Evolutionary conservation across 2,888 invertebrate genomes (phyloP).

Genomic region (Phorcus lineatus): DNA sequence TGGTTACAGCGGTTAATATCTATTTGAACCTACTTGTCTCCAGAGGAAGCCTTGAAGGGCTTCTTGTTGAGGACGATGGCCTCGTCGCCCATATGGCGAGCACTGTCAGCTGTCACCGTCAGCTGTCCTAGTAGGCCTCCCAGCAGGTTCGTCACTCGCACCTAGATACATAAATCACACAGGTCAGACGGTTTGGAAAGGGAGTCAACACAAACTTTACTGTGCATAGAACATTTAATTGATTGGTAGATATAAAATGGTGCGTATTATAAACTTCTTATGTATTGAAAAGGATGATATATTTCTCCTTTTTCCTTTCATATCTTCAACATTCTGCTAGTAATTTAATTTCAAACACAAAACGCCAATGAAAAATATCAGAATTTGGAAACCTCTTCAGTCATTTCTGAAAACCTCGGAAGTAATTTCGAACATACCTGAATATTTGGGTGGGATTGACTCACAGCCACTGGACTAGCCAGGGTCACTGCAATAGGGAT

Average conservation of each 20-base stretch:
- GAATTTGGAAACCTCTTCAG: too few species aligned
- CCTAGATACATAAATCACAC: slow-evolving; percentile 40
- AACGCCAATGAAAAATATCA: too few species aligned
- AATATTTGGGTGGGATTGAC: slow-evolving; percentile 84
- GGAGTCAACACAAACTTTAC: too few species aligned
- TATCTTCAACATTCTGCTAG: too few species aligned
- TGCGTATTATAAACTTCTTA: too few species aligned
- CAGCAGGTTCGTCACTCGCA: slow-evolving; percentile 76
- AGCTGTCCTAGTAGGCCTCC: slow-evolving; percentile 80
- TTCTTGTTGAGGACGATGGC: slow-evolving; percentile 84
- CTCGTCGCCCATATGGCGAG: slow-evolving; percentile 84
- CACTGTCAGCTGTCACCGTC: slow-evolving; percentile 85
- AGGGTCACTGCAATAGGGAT: slow-evolving; percentile 90
- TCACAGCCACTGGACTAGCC: slow-evolving; percentile 86
- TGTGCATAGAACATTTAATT: too few species aligned
- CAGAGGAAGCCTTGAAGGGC: slow-evolving; percentile 75
- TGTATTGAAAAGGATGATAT: too few species aligned
- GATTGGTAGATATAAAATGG: too few species aligned
- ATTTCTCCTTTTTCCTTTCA: too few species aligned
- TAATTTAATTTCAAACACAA: too few species aligned
- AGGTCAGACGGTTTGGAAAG: too few species aligned
- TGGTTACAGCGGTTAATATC: background rate
- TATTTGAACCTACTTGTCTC: slow-evolving; percentile 62
- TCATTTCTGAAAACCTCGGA: too few species aligned
- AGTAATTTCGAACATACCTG: slow-evolving; percentile 54